phyloP scores from a whole-genome alignment of 2,113 vertebrate species.

The Scomber scombrus region DNA sequence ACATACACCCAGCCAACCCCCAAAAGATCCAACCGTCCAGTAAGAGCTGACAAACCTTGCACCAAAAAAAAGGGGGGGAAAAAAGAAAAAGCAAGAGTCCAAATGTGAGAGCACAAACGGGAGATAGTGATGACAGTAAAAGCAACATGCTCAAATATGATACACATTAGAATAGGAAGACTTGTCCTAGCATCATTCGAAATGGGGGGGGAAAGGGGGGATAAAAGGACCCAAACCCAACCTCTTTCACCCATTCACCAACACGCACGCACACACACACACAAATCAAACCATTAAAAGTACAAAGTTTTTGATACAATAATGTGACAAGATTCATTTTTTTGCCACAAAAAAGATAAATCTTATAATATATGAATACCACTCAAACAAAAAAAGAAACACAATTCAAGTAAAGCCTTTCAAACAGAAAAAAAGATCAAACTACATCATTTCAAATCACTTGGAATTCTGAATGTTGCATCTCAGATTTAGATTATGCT shows the following conservation, averaged over 20 bases:
- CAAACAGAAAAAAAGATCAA: conserved; percentile 32
- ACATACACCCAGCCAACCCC: not conserved
- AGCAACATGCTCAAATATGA: conserved; percentile 38
- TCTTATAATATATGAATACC: conserved; percentile 36
- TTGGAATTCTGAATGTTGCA: conserved; percentile 63
- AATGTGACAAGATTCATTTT: conserved; percentile 7
- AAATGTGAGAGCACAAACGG: not conserved
- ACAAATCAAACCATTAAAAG: conserved; percentile 24
- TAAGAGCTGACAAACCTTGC: conserved; percentile 49
- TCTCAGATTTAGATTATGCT: conserved; percentile 69
- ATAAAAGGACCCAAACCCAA: not conserved
- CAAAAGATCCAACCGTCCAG: not conserved
- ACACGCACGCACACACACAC: conserved; percentile 8
- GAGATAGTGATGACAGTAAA: not conserved
- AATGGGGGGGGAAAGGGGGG: not conserved
- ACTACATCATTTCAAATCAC: conserved; percentile 58
- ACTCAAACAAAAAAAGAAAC: conserved; percentile 42
- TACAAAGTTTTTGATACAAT: conserved; percentile 42
- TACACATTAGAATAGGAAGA: conserved; percentile 62
- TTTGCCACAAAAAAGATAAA: conserved; percentile 29
- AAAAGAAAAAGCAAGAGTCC: not conserved
- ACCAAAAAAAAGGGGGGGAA: not conserved
- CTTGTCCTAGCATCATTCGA: conserved; percentile 42
- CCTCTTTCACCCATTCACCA: conserved; percentile 17
- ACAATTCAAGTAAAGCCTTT: conserved; percentile 72